Base-by-base conservation (phyloP, 2,113 vertebrate species). In the Spea bombifrons region DNA sequence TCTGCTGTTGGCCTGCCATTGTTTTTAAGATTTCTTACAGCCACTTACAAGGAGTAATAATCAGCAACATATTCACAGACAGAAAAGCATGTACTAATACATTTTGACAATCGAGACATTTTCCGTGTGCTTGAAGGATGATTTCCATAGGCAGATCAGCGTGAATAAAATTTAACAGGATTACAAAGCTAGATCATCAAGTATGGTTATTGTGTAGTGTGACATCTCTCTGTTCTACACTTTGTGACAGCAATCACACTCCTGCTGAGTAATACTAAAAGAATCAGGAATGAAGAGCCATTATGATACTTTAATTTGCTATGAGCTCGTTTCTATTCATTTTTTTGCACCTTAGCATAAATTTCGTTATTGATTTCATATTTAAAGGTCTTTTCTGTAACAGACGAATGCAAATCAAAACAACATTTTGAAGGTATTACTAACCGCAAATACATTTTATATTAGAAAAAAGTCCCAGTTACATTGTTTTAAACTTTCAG, bases 131-230 rank as follows among this genome's bases (percentile, higher is more conserved):
- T 80, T 80, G 78, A 80, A 74, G 45, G 16, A 80, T 80, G 63
- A 79, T 79, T 79, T 79, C 52, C 78, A 80, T 80, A 80, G 78
- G 64, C 71, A 80, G 45, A 74, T 80, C 78, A 80, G 78, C 71
- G 48, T 67, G 78, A 80, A 80, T 67, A 66, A 74, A 73, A 80
- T 72, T 73, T 80, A 80, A 80, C 64, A 74, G 67, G 71, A 80
- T 80, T 80, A 74, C 73, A 63, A 59, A 67, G 77, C 70, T 80
- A 78, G 70, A 50, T 59, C 77, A 79, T 80, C 78, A 80, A 74
- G 63, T 53, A 59, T 80, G 71, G 74, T 80, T 80, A 80, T 72
- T 68, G 78, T 74, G 71, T 71, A 68, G 9, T 59, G 71, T 80
- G 78, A 80, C 78, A 80, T 68, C 71, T 67, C 65, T 59, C 63